Conservation (phyloP, 2,113 vertebrate species). For the Rhizomys pruinosus region DNA sequence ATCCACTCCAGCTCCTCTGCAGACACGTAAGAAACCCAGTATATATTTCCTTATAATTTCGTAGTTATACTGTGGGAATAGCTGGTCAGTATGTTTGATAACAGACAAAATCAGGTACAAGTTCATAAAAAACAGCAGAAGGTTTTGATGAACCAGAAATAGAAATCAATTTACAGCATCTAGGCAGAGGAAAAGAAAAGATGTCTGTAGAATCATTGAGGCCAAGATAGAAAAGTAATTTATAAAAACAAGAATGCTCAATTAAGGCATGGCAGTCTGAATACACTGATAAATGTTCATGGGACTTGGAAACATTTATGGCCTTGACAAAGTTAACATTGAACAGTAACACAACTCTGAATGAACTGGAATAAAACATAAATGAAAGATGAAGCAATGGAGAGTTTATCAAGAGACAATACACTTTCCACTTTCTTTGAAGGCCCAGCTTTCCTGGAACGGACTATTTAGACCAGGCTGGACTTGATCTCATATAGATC, state of each 20-base stretch:
- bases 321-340: background rate
- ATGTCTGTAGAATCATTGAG: background rate
- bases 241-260: background rate
- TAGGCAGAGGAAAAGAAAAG: background rate
- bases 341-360: background rate
- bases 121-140: background rate
- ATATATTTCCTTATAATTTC: background rate
- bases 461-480: too few species aligned
- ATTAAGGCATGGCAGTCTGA: background rate
- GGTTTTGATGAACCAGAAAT: constrained; percentile 14
- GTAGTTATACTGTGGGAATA: background rate
- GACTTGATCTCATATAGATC: too few species aligned
- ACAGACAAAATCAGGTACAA: background rate
- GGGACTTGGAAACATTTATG: background rate
- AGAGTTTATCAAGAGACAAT: background rate
- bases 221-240: background rate
- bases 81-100: background rate
- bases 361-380: background rate
- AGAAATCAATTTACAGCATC: background rate
- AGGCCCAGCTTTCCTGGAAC: too few species aligned
- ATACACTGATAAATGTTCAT: background rate
- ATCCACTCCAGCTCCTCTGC: background rate
- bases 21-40: background rate
- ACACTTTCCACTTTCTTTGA: background rate
- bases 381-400: background rate